A percentile compares a stretch with the other conserved stretches of the same genome.
Conservation (phyloP, 1,140 invertebrate genomes). For the Apolygus lucorum region DNA sequence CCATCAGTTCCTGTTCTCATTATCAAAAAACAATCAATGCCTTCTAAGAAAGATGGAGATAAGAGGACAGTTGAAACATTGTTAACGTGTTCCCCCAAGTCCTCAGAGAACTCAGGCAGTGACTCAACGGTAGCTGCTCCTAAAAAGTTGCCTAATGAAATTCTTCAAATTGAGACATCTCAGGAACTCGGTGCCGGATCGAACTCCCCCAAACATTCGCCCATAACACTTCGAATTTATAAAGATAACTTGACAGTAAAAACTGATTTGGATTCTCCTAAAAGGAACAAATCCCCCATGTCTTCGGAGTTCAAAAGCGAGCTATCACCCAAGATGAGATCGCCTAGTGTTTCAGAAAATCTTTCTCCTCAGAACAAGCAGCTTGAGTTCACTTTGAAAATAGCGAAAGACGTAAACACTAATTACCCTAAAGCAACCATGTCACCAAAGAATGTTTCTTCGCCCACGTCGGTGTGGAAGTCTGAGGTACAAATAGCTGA, state of each 20-base stretch:
- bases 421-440: conserved; percentile 29
- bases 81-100: not conserved
- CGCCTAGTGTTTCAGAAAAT: not conserved
- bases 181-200: not conserved
- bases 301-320: conserved; percentile 21
- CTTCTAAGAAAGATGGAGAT: not conserved
- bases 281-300: conserved; percentile 16
- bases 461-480: conserved; percentile 17
- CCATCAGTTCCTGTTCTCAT: not conserved
- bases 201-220: conserved; percentile 22
- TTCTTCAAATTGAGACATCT: not conserved
- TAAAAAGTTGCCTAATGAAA: not conserved
- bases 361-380: conserved; percentile 28
- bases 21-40: not conserved
- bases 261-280: conserved; percentile 23
- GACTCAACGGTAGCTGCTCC: not conserved
- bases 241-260: conserved; percentile 28
- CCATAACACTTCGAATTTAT: conserved; percentile 30
- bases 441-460: conserved; percentile 25
- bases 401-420: conserved; percentile 29
- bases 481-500: not conserved
- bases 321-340: conserved; percentile 24
- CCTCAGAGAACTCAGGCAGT: not conserved
- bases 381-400: conserved; percentile 31
- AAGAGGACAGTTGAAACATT: not conserved